A percentile compares a stretch with the other conserved stretches of the same genome.
phyloP scores from a whole-genome alignment of 2,888 invertebrate genomes.

The Geotrupes spiniger region DNA sequence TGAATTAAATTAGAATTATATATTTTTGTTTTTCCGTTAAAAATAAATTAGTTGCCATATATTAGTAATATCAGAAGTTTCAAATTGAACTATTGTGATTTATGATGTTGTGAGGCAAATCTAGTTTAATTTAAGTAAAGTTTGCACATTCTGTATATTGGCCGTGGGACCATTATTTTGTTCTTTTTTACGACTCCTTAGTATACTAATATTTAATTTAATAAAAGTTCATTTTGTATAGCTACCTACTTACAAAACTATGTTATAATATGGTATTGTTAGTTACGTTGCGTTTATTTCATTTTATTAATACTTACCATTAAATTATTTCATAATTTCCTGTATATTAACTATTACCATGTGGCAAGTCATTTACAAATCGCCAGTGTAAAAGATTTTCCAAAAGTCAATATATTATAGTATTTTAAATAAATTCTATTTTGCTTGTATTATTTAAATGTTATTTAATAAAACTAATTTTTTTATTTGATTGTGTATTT shows the following conservation, averaged over 20 bases:
- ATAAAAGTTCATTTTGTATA: constrained; percentile 4
- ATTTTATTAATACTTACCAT: constrained; percentile 1
- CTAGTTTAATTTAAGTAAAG: background rate
- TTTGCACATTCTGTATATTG: constrained; percentile 4
- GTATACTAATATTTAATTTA: constrained; percentile 8
- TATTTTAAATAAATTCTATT: constrained; percentile 35
- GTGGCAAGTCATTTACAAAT: constrained; percentile 41
- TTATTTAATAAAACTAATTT: constrained; percentile 52
- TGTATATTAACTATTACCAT: constrained; percentile 42
- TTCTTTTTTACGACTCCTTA: constrained; percentile 3
- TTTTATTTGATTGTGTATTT: too few species aligned
- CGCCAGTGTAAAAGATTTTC: constrained; percentile 44
- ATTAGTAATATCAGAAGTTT: background rate
- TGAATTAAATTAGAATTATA: constrained; percentile 4
- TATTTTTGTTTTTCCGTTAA: constrained; percentile 27
- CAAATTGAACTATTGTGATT: background rate
- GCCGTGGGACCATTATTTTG: constrained; percentile 8
- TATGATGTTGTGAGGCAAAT: constrained; percentile 1
- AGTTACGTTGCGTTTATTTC: constrained; percentile 15
- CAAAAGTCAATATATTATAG: constrained; percentile 36
- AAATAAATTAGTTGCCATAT: constrained; percentile 39
- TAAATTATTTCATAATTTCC: constrained; percentile 19
- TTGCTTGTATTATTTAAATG: constrained; percentile 50
- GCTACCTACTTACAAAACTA: constrained; percentile 6
- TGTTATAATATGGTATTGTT: constrained; percentile 10